Percentiles rank a stretch among this genome's conserved stretches.
Conservation (phyloP, 2,888 invertebrate species). For the Sesia bembeciformis region DNA sequence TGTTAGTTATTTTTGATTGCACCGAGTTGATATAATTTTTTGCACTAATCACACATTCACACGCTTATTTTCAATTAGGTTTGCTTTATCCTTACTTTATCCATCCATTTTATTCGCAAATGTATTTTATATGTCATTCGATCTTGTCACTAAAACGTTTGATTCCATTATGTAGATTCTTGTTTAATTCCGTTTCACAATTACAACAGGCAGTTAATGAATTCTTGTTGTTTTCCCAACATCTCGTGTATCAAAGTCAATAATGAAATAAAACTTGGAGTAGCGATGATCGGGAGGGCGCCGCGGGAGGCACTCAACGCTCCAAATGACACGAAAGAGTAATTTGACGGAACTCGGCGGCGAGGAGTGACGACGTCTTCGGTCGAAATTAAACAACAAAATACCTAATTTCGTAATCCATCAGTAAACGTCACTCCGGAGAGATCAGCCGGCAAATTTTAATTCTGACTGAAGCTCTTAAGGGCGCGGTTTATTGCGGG, state of each 20-base stretch:
- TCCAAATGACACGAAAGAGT: constrained; percentile 15
- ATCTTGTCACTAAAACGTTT: no score
- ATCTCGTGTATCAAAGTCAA: constrained; percentile 4
- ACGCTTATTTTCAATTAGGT: no score
- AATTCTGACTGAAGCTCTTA: constrained; percentile 66
- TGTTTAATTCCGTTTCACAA: no score
- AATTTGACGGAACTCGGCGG: constrained; percentile 9
- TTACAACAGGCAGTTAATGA: neutral
- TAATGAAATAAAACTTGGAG: constrained; percentile 3
- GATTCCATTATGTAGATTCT: no score
- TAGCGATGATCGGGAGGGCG: neutral
- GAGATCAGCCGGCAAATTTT: constrained; percentile 71
- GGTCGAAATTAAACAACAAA: constrained; percentile 15
- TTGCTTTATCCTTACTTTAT: no score
- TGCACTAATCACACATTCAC: no score
- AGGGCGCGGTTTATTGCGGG: constrained; percentile 65
- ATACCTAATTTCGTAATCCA: constrained; percentile 56
- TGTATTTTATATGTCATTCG: no score
- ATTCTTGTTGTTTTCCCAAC: constrained; percentile 1
- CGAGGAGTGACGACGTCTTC: constrained; percentile 6
- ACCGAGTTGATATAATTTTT: no score
- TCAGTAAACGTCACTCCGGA: constrained; percentile 51
- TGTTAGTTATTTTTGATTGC: no score
- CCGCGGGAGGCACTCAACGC: constrained; percentile 1
- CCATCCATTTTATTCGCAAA: no score